Evolutionary conservation across 30 jellyfish, hydroid and myxozoan genomes (phyloP).

Genomic region (Pseudorhiza aurosa): DNA sequence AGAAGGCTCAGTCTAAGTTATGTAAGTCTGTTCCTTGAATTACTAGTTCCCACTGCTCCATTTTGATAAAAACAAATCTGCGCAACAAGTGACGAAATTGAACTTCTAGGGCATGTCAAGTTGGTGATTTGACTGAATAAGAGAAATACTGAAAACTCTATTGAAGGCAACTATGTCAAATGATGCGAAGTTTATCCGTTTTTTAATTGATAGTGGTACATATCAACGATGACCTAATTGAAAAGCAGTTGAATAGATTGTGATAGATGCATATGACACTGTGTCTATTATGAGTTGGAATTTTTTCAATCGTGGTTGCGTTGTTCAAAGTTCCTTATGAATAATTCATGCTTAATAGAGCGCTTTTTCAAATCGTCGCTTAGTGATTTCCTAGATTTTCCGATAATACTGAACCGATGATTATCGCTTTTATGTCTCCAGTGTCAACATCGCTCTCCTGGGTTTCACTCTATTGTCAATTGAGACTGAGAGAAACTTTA

Average conservation of each 20-base stretch:
- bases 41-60: too few relatives aligned
- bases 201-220: conserved; percentile 1
- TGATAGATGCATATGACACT: background rate
- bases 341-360: conserved; percentile 7
- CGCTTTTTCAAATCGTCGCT: conserved; percentile 35
- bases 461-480: conserved; percentile 2
- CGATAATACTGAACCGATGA: conserved; percentile 33
- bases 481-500: too few relatives aligned
- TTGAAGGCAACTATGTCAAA: background rate
- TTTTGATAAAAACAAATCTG: too few relatives aligned
- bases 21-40: too few relatives aligned
- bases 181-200: too few relatives aligned
- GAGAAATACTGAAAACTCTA: background rate
- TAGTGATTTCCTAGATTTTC: conserved; percentile 13
- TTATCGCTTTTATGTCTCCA: conserved; percentile 27
- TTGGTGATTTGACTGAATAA: too few relatives aligned
- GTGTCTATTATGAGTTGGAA: conserved; percentile 2
- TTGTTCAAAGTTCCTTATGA: conserved; percentile 14
- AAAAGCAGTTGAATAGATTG: background rate
- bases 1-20: too few relatives aligned
- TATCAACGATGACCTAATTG: background rate
- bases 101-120: too few relatives aligned
- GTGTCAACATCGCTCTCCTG: conserved; percentile 27
- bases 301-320: conserved; percentile 5
- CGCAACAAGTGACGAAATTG: too few relatives aligned